Evolutionary conservation across 2,888 invertebrate species (phyloP).

Genomic region (Philereme vetulata): DNA sequence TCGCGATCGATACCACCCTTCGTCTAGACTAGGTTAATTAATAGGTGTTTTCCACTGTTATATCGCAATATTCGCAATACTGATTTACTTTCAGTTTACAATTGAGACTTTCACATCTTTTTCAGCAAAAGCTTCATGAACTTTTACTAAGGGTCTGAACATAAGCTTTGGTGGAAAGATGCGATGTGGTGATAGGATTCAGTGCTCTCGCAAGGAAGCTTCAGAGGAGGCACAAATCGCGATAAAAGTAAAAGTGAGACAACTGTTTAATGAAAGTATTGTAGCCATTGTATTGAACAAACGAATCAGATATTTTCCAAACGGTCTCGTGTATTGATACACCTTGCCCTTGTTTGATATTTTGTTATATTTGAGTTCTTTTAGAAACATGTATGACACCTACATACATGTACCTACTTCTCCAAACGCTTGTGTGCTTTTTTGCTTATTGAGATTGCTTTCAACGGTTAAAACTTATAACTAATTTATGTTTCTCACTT

Average conservation of each 20-base stretch:
- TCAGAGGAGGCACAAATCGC: background rate
- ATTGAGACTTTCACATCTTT: background rate
- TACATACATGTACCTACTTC: constrained; percentile 18
- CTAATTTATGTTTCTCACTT: constrained; percentile 57
- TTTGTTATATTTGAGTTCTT: constrained; percentile 18
- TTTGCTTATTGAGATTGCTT: constrained; percentile 29
- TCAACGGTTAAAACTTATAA: constrained; percentile 8
- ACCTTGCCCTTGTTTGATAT: constrained; percentile 30
- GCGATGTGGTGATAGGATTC: background rate
- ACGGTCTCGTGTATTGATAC: constrained; percentile 72
- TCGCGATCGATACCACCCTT: constrained; percentile 49
- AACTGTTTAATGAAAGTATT: constrained; percentile 17
- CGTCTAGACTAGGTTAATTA: constrained; percentile 61
- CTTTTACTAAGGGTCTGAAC: background rate
- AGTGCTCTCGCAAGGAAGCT: too few relatives aligned
- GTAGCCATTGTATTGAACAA: constrained; percentile 24
- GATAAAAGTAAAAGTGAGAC: background rate
- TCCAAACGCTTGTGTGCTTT: constrained; percentile 29
- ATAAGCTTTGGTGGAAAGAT: background rate
- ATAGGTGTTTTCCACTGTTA: constrained; percentile 53
- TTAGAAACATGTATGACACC: constrained; percentile 23
- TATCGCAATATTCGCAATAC: constrained; percentile 38
- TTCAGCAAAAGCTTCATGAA: too few relatives aligned
- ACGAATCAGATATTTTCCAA: constrained; percentile 46
- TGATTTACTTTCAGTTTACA: constrained; percentile 41